These are phyloP conservation scores for Bombus superbus DNA, from an alignment of 1,140 invertebrate genomes.

Conservation along the genomic window DNA sequence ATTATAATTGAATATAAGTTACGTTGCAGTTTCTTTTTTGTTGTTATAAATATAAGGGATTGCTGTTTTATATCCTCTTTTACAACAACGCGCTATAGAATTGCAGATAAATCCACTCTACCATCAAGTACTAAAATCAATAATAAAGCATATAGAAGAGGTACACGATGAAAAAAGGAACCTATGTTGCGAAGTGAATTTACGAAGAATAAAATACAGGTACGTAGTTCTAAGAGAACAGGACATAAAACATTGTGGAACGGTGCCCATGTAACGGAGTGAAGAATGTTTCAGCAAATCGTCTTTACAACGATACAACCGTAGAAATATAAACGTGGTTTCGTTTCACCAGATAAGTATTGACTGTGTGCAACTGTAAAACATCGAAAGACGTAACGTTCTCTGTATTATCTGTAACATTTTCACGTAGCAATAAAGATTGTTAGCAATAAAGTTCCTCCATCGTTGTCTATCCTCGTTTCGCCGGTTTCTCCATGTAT, in stretches of 20 bases:
- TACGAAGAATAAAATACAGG: neutral
- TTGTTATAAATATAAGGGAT: too few relatives aligned
- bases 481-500: neutral
- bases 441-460: neutral
- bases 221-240: neutral
- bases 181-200: neutral
- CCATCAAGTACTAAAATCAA: neutral
- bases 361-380: neutral
- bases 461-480: neutral
- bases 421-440: conserved; percentile 10
- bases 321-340: neutral
- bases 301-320: neutral
- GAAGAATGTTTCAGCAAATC: conserved; percentile 18
- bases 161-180: neutral
- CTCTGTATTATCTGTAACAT: neutral
- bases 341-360: neutral
- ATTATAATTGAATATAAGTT: too few relatives aligned
- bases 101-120: neutral
- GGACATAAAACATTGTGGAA: neutral
- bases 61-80: neutral
- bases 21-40: too few relatives aligned
- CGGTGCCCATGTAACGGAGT: neutral
- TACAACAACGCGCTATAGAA: too few relatives aligned
- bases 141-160: neutral
- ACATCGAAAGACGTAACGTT: neutral